phyloP scores from a whole-genome alignment of 2,113 vertebrate species.

The Smithornis capensis region DNA sequence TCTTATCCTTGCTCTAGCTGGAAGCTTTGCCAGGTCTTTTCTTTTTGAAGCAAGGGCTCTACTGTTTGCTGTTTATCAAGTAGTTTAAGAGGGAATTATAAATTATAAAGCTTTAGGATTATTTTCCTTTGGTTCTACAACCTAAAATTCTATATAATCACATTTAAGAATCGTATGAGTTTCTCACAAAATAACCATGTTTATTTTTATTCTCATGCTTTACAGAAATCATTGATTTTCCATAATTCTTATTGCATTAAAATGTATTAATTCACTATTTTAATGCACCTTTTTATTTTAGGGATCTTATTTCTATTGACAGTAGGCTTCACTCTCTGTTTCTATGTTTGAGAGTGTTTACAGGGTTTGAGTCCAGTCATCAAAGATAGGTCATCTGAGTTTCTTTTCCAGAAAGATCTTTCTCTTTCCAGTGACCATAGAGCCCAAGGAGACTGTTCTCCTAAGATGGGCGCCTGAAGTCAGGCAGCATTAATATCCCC shows the following conservation, averaged over 20 bases:
- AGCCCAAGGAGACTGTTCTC: neutral
- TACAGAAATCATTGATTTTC: neutral
- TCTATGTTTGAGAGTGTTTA: neutral
- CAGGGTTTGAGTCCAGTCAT: neutral
- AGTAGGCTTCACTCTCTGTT: neutral
- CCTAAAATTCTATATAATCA: neutral
- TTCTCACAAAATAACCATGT: neutral
- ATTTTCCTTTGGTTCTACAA: neutral
- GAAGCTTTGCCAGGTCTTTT: conserved; percentile 42
- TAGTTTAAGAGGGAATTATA: conserved; percentile 2
- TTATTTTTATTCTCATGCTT: neutral
- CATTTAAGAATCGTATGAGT: neutral
- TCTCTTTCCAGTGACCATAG: neutral
- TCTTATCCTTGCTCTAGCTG: conserved; percentile 41
- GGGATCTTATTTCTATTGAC: neutral
- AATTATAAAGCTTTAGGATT: neutral
- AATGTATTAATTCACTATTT: neutral
- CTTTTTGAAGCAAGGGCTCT: conserved; percentile 22
- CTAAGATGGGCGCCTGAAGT: neutral
- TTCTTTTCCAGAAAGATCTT: neutral
- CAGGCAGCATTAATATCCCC: neutral
- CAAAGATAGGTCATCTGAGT: neutral
- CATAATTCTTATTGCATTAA: neutral
- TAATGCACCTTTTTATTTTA: neutral
- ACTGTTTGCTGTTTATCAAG: conserved; percentile 30